phyloP scores from a whole-genome alignment of 2,113 vertebrate genomes.

The Chlamydotis undulata region DNA sequence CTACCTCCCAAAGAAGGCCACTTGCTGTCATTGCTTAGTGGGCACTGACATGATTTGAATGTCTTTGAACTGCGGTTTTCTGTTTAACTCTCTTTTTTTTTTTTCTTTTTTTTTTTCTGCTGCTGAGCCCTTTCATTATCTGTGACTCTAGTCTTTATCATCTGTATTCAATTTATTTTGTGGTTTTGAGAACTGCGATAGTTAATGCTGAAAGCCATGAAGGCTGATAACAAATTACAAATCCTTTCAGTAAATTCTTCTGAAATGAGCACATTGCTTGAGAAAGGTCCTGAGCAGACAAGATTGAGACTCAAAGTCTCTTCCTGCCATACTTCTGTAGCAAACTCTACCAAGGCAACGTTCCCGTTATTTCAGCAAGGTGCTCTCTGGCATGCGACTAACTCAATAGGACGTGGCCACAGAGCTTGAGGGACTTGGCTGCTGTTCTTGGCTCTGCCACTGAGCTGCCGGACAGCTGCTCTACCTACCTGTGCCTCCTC shows the following conservation, averaged over 20 bases:
- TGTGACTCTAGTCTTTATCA: background rate
- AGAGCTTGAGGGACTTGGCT: background rate
- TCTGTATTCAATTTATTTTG: background rate
- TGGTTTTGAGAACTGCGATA: background rate
- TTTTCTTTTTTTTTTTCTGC: too few relatives aligned
- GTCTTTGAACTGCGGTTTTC: background rate
- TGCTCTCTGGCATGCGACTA: background rate
- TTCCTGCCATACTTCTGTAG: background rate
- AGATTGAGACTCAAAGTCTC: background rate
- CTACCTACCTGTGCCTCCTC: rapidly evolving
- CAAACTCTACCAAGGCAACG: background rate
- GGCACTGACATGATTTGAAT: background rate
- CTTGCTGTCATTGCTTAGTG: background rate
- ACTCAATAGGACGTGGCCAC: rapidly evolving
- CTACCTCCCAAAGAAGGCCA: background rate
- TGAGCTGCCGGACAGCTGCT: background rate
- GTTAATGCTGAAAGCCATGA: background rate
- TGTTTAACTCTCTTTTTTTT: background rate
- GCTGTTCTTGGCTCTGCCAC: background rate
- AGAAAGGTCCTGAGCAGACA: background rate
- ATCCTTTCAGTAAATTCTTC: background rate
- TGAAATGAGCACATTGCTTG: background rate
- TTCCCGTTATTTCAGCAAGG: background rate
- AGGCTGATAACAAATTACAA: background rate
- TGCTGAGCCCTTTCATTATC: background rate